Conservation (phyloP, 2,113 vertebrate species). For the Mugil cephalus region DNA sequence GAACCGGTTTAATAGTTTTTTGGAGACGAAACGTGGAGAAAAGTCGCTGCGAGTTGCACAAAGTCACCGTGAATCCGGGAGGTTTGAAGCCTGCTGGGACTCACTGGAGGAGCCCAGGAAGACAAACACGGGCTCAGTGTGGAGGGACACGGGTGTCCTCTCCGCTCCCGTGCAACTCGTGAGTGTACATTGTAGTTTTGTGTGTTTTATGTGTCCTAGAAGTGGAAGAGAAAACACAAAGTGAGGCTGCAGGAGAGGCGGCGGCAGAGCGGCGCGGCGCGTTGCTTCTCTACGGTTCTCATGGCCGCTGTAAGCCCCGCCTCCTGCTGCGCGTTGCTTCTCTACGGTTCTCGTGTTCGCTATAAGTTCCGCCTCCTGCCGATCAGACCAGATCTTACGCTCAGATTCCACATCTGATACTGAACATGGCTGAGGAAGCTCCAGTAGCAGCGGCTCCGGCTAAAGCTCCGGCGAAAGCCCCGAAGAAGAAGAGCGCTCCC, state of each 20-base stretch:
- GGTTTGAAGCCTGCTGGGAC: constrained; percentile 18
- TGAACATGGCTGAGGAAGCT: constrained; percentile 24
- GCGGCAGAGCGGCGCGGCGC: background rate
- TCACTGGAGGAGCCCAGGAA: background rate
- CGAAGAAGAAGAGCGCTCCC: constrained; percentile 36
- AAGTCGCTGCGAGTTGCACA: background rate
- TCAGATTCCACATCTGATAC: background rate
- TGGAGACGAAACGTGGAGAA: constrained; percentile 20
- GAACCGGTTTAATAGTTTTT: constrained; percentile 5
- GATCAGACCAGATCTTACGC: too few species aligned
- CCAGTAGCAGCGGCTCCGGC: constrained; percentile 34
- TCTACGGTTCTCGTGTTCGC: constrained; percentile 16
- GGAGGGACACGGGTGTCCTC: background rate
- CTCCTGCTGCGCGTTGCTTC: too few species aligned
- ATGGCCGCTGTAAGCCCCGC: constrained; percentile 19
- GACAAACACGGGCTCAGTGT: background rate
- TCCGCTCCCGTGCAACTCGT: background rate
- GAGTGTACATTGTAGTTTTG: background rate
- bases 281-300: constrained; percentile 31
- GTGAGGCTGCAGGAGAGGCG: background rate
- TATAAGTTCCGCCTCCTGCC: constrained; percentile 27
- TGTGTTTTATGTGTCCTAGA: background rate
- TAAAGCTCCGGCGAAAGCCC: constrained; percentile 29
- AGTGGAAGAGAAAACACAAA: constrained; percentile 29
- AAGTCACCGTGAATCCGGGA: background rate